phyloP scores from a whole-genome alignment of 1,140 invertebrate species.

The Ladona fulva region DNA sequence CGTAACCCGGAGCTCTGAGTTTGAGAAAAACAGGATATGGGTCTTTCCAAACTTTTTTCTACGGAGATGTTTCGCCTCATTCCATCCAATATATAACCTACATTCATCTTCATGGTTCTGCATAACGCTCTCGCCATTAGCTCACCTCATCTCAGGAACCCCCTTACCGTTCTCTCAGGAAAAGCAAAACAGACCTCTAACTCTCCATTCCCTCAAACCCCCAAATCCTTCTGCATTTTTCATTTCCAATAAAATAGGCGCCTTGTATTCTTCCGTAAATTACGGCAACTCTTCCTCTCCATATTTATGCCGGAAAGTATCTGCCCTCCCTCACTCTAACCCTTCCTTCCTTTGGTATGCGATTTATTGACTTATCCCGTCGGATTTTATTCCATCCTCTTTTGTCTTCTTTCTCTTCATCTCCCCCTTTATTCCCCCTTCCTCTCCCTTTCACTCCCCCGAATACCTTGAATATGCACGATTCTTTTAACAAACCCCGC shows the following conservation, averaged over 20 bases:
- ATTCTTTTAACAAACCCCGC: not conserved
- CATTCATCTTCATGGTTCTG: not conserved
- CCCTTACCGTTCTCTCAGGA: not conserved
- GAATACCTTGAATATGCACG: not conserved
- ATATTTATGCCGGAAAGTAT: conserved; percentile 10
- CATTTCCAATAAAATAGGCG: conserved; percentile 1
- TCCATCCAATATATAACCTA: not conserved
- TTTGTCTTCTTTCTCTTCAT: not conserved
- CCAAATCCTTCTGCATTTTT: not conserved
- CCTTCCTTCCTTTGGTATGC: not conserved
- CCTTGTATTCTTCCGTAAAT: conserved; percentile 6
- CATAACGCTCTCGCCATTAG: not conserved
- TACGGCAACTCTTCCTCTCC: not conserved
- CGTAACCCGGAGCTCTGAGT: not conserved
- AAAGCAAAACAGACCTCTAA: not conserved
- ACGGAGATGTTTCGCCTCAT: not conserved
- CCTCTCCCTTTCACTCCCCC: not conserved
- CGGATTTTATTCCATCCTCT: not conserved
- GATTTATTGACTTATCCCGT: not conserved
- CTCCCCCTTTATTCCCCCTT: not conserved
- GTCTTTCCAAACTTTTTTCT: not conserved
- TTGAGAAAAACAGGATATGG: not conserved
- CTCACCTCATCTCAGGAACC: not conserved
- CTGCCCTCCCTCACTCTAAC: too few species aligned
- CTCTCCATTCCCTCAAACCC: not conserved